Base-by-base conservation (phyloP, 2,888 invertebrate species). In the Melanotus villosus region DNA sequence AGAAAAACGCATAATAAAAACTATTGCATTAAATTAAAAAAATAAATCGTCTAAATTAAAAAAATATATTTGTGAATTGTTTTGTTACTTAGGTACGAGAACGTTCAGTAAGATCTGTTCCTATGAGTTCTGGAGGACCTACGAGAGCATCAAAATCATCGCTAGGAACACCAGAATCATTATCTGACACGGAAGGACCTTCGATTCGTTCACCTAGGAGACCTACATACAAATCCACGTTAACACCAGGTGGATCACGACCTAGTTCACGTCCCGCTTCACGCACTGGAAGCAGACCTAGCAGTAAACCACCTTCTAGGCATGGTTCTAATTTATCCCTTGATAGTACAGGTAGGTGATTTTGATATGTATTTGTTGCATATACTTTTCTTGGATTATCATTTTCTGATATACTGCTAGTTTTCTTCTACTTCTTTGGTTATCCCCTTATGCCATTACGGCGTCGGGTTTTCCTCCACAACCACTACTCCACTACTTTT, bases 301-400 rank as follows among this genome's bases (percentile, higher is more conserved):
- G 95, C 70, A 95, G 95, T 72, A 96, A 97, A 84, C 97, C 97
- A 73, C 94, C 96, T 18, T 97, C 97, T 76, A 91, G 97, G 78
- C 95, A 97, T 81, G 97, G 97, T 75, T 97, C 97, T 47, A 96
- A 95, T 81, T 89, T 95, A 71, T 96, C 96, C 45, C 86, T 96
- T 76, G 96, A 96, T 83, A 94, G 95, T 83, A 94, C 94, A 84
- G 95, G 95, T 94, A 84, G 66, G 66, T 64, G 26, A 34, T 21
- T 16, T 38, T 1, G 5, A 7, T 32, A 3, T 32, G 32, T 32
- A 32, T 32, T 1, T 10, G 10, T 1, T 23, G 10, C 7, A 32
- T 5, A 5, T 3, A 32, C 7, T 1, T 32, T 32, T 32, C 2
- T n/a, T n/a, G n/a, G n/a, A n/a, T n/a, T n/a, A n/a, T n/a, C n/a